Base-by-base conservation (phyloP, 2,888 invertebrate species). In the Carabus problematicus region DNA sequence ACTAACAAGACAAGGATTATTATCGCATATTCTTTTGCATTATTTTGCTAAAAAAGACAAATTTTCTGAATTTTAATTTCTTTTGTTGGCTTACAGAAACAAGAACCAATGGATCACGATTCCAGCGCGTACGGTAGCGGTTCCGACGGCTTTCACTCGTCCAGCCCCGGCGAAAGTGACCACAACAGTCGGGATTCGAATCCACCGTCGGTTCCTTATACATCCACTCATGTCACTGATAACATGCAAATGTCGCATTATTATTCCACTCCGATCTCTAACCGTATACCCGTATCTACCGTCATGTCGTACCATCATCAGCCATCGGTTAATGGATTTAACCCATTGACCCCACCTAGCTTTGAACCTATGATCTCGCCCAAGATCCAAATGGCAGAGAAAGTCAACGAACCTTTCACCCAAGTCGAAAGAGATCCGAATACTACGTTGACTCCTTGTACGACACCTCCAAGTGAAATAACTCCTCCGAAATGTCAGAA, bases 81-180 rank as follows among this genome's bases (percentile, higher is more conserved):
- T 45, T 45, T 52, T 45, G 68, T 72, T 73, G 72, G 71, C 42
- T 78, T 84, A 11, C 82, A 88, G 88, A 88, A 88, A 84, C 81
- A 85, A 71, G 87, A 87, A 78, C 80, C 81, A 0, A 75, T 79
- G 70, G 82, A 83, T 8, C 76, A 76, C 40, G 80, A 80, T 79
- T 87, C 87, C 71, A 88, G 87, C 74, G 85, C 86, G 0, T 85
- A 88, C 70, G 85, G 86, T 7, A 88, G 88, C 74, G 87, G 86
- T 74, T 86, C 86, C n/a, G 87, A 87, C 73, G 84, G 84, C 1
- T 86, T 86, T 75, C 85, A 85, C 74, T 87, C 87, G 71, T 85
- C 86, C 0, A 87, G 88, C 0, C 87, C 87, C 0, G 85, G 85
- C 1, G 86, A 85, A 8, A 86, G 87, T 63, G 84, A 84, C 74